Base-by-base conservation (phyloP, 2,797 vertebrate species). In the Chelon auratus region DNA sequence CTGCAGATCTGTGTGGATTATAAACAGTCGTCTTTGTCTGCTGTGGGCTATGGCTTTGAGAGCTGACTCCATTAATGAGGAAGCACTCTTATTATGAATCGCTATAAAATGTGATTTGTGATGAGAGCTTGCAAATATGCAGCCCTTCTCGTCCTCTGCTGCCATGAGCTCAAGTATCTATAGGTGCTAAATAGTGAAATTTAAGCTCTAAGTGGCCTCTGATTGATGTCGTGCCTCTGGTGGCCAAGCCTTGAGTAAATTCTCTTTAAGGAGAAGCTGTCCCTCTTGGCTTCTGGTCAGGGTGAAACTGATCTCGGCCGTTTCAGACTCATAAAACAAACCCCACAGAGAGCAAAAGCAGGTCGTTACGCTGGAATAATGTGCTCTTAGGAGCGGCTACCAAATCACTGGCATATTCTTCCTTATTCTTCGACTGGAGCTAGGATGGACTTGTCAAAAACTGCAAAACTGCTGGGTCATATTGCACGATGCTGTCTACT, bases 281-380 rank as follows among this genome's bases (percentile, higher is more conserved):
- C 75, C 75, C 60, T 78, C 50, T 62, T 60, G 83, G 77, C 54
- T 62, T 78, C 43, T 68, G 57, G 56, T 37, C 39, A 60, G 50
- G 36, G 55, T 69, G 62, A 80, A 83, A 85, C 72, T 48, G 65
- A 84, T 77, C 75, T 68, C 54, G 63, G 72, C n/a, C 3, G 56
- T 78, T 89, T 82, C 45, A 62, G 83, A 72, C 56, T 81, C 65
- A 15, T 87, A 87, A 90, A 90, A 83, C 58, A 65, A 76, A 84
- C 73, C 47, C 65, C 17, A 40, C 4, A 1, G 48, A 73, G 77
- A 79, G 59, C 71, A 72, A 51, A 69, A 77, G 47, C 54, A 72
- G 76, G 77, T 68, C 6, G 56, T 86, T 68, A 61, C 20, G 0
- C n/a, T 20, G 75, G 72, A 75, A 79, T 79, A 79, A 84, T 80